Evolutionary conservation across 2,797 vertebrate genomes (phyloP), one percentile per base, ranked within the genome.

Genomic region (Danio aesculapii): DNA sequence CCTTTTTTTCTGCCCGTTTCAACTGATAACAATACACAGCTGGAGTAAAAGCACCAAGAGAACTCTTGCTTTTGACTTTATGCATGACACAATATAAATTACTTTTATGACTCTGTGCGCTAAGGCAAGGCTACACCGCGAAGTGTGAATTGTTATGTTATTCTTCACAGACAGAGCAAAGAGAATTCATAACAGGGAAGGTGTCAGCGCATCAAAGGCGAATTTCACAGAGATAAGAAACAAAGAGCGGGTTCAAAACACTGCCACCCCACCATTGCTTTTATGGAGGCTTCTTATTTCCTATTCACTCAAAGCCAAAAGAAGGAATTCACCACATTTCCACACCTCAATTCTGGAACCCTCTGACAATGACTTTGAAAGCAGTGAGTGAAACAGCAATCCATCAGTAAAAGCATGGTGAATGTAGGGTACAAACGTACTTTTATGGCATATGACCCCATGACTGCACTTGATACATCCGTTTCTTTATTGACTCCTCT

Each of bases 161-260:
- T 90, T 88, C 84, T 89, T 89, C 80, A 68, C 55, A 53, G 85
- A 83, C 83, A 90, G 90, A 91, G 90, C 89, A 93, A 93, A 94
- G 91, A 90, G 91, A 93, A 93, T 93, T 88, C 79, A 87, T 87
- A 90, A 93, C 90, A 86, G 79, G 82, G 82, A 90, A 91, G 88
- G 90, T 92, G 92, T 92, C 88, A 87, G 81, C 77, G 85, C 92
- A 93, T 94, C 87, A 95, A 94, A 94, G 91, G 81, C 80, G 86
- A 85, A 88, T 91, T 86, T 92, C 90, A 88, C 88, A 87, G 85
- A 90, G 90, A 91, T 90, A 90, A 92, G 90, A 92, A 86, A 91
- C 89, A 93, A 91, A 88, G 90, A 74, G 75, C 21, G 81, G 86
- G 88, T 93, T 93, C 91, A 93, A 86, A 93, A 92, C 84, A 74